These are phyloP conservation scores for Parus major DNA, from an alignment of 2,113 vertebrate species.

Conservation along the genomic window DNA sequence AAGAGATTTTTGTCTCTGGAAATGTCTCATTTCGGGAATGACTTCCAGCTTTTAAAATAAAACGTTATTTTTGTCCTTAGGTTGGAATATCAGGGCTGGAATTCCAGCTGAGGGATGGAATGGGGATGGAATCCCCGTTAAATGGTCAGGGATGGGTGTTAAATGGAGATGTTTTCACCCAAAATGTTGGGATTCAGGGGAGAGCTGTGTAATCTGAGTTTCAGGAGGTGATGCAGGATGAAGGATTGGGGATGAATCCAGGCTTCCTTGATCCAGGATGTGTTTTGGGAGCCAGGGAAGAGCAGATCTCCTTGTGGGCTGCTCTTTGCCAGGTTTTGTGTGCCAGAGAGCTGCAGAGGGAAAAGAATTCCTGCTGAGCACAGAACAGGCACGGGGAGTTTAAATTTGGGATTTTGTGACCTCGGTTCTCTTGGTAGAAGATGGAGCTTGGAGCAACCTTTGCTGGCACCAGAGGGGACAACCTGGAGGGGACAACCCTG, in stretches of 20 bases:
- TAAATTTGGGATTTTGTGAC: not conserved
- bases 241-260: not conserved
- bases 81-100: not conserved
- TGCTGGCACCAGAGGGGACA: not conserved
- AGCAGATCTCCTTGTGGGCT: not conserved
- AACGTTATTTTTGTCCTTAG: not conserved
- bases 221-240: not conserved
- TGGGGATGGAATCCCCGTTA: not conserved
- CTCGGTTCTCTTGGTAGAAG: too few species aligned
- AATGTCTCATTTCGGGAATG: fast-evolving
- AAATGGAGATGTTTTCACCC: not conserved
- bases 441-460: not conserved
- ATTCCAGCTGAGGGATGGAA: not conserved
- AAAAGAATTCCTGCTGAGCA: not conserved
- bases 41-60: not conserved
- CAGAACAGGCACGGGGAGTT: not conserved
- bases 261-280: fast-evolving
- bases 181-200: not conserved
- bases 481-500: fast-evolving
- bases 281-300: fast-evolving
- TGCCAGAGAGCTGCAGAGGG: not conserved
- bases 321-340: not conserved
- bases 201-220: not conserved
- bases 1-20: not conserved
- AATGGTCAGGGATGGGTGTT: too few species aligned